Evolutionary conservation across 2,113 vertebrate genomes (phyloP), one percentile per base, ranked within the genome.

Genomic region (Pterophyllum scalare): DNA sequence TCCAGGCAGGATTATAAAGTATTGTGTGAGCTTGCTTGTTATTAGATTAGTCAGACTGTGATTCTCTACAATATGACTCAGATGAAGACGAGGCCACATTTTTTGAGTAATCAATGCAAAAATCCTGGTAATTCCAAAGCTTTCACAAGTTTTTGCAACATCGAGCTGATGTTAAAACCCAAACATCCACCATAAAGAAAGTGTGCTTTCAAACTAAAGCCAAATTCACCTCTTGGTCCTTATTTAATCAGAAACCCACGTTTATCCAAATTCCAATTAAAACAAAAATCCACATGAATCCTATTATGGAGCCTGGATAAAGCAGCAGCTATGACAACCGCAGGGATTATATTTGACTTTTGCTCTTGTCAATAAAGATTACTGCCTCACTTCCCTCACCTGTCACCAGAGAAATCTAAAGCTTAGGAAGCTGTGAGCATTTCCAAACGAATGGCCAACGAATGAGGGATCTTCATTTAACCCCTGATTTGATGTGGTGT

Each of bases 331-430:
- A 75, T 64, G 35, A 80, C 88, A 86, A 78, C 33, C 72, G 64
- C 64, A 59, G 46, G 61, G 89, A 91, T 91, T 91, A 90, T 75
- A 72, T 83, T 52, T 72, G 70, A 86, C 84, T 88, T 78, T 84
- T 77, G 77, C 62, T 83, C 79, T 52, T 59, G 84, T 90, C 90
- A 90, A 88, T 92, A 86, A 92, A 91, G 88, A 91, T 93, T 91
- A 92, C 59, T 2, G 77, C 62, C 20, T 84, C 8, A 4, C 82
- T 79, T 75, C 61, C 2, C 59, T 87, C 80, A 89, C 87, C 88
- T 88, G 86, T 81, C 84, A 77, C 79, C 77, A 79, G 40, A 72
- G 77, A 87, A 31, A 82, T 77, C 78, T 79, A 59, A 90, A 90
- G 85, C 89, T 87, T 86, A 49, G 65, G 43, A 35, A 89, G 84